Percentiles rank a stretch among this genome's conserved stretches.
Conservation (phyloP, 2,113 vertebrate genomes). For the Eonycteris spelaea region DNA sequence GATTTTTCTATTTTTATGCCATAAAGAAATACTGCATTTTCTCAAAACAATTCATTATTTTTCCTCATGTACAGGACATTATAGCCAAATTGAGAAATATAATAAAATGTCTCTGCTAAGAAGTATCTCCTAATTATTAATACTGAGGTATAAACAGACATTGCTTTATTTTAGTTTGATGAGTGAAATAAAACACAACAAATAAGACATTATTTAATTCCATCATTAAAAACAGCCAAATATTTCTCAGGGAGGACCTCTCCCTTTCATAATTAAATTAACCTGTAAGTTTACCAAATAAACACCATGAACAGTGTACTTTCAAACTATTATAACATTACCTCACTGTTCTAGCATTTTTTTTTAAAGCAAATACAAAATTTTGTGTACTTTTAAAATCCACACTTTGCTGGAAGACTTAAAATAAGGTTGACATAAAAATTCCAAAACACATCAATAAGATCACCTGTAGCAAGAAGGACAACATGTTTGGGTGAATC, state of each 20-base stretch:
- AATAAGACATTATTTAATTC: constrained; percentile 57
- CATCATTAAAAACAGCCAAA: constrained; percentile 30
- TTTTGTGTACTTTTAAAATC: constrained; percentile 47
- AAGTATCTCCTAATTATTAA: constrained; percentile 24
- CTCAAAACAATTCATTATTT: constrained; percentile 10
- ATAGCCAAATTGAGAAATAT: background rate
- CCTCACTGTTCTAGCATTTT: constrained; percentile 35
- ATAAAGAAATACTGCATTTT: background rate
- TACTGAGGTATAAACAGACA: constrained; percentile 32
- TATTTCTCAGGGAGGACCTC: constrained; percentile 47
- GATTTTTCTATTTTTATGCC: constrained; percentile 18
- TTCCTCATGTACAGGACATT: background rate
- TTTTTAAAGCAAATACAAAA: constrained; percentile 52
- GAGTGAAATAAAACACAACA: constrained; percentile 46
- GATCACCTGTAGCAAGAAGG: background rate
- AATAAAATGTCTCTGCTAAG: background rate
- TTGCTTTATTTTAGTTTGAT: constrained; percentile 41
- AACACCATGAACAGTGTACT: constrained; percentile 47
- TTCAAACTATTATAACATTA: constrained; percentile 53
- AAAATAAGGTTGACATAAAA: constrained; percentile 56
- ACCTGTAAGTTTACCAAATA: constrained; percentile 67
- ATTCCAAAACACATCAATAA: constrained; percentile 8
- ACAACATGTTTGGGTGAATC: background rate
- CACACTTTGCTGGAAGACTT: constrained; percentile 43
- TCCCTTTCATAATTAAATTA: constrained; percentile 62